Evolutionary conservation across 2,113 vertebrate genomes (phyloP), one percentile per base, ranked within the genome.

Genomic region (Sporophila hypoxantha): DNA sequence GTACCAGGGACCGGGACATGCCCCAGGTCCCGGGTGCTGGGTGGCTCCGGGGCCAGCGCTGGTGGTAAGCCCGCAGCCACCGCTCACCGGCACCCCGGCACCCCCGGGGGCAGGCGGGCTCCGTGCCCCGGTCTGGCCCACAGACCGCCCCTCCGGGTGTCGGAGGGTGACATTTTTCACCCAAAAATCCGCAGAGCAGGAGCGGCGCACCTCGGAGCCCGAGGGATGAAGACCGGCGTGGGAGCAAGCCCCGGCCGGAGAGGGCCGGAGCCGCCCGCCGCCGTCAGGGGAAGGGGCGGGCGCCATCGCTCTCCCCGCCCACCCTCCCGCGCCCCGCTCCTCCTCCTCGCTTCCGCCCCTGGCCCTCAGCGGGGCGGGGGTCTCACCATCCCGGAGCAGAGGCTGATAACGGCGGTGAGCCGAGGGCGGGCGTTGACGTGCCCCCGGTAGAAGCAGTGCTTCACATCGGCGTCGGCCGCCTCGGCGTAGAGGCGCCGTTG

Each of bases 381-480:
- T 97, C 99, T 99, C 97, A 99, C 99, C 98, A 99, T 98, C 91
- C 99, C 99, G 59, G 99, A 98, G 96, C 99, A 99, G 93, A 99
- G 97, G 95, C 98, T 99, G 97, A 99, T 99, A 87, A 99, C 98
- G 42, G 98, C 99, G 64, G 97, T 98, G 94, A 99, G 98, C 90
- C 98, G 97, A 49, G 97, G 94, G 68, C 97, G 95, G 85, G 98
- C 97, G 61, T 99, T 99, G 92, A 99, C 99, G 94, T 98, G 98
- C 90, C 99, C 99, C 94, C 96, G 98, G 96, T 99, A 99, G 94
- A 99, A 99, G 95, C 99, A 99, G 94, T 99, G 99, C 92, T 97
- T 98, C 90, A 99, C 97, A 93, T 98, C 98, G 61, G 97, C 95
- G 93, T 98, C 97, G 85, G 97, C 98, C 87, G 97, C 98, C 89